Evolutionary conservation across 2,113 vertebrate species (phyloP).

Genomic region (Todiramphus saurophagus): DNA sequence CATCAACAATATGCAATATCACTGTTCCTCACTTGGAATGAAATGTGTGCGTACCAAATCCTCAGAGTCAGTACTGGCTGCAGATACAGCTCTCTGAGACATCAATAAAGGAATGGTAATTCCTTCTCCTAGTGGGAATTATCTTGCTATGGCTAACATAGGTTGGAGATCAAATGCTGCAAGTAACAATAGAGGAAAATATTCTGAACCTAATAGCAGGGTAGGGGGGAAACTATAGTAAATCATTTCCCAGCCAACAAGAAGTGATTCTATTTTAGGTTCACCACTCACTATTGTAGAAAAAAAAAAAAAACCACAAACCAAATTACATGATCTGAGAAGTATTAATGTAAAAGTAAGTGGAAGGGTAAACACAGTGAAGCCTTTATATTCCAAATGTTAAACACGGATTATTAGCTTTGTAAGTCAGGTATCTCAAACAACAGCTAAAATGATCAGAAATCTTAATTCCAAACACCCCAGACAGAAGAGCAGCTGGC

Average conservation of each 20-base stretch:
- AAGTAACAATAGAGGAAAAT: not conserved
- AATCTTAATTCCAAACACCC: not conserved
- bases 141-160: not conserved
- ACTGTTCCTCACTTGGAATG: not conserved
- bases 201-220: not conserved
- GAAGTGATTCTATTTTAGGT: not conserved
- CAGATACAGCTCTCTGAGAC: not conserved
- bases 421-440: not conserved
- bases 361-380: not conserved
- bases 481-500: not conserved
- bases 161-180: not conserved
- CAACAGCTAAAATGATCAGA: not conserved
- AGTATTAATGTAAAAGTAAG: not conserved
- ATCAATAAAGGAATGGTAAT: conserved; percentile 48
- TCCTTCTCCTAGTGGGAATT: conserved; percentile 31
- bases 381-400: not conserved
- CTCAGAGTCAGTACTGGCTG: not conserved
- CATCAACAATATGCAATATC: not conserved
- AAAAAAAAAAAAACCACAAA: not conserved
- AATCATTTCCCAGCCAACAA: not conserved
- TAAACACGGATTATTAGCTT: not conserved
- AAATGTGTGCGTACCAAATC: not conserved
- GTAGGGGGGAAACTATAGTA: not conserved
- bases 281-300: not conserved
- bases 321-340: not conserved